Evolutionary conservation across 2,888 invertebrate genomes (phyloP).

Genomic region (Orthonevra nobilis): DNA sequence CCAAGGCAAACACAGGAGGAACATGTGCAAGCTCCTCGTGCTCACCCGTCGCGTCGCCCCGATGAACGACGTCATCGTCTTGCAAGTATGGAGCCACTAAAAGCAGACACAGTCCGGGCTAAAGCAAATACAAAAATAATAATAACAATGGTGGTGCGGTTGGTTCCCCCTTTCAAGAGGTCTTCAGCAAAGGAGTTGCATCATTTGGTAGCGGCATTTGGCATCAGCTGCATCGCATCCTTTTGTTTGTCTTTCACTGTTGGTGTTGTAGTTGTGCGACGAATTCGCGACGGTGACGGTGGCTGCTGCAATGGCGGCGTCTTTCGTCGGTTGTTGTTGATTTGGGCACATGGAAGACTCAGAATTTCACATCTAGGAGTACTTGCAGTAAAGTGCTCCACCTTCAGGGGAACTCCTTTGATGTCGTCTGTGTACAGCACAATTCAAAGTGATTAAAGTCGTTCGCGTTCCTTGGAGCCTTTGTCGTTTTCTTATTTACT

Average conservation of each 20-base stretch:
- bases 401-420: slow-evolving; percentile 58
- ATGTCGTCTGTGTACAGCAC: slow-evolving; percentile 65
- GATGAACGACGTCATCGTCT: too few species aligned
- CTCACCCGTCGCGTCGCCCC: too few species aligned
- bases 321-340: slow-evolving; percentile 50
- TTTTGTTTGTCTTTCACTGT: slow-evolving; percentile 61
- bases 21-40: slow-evolving; percentile 23
- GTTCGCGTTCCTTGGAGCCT: slow-evolving; percentile 54
- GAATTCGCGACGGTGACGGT: slow-evolving; percentile 24
- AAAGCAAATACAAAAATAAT: slow-evolving; percentile 68
- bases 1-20: slow-evolving; percentile 45
- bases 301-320: slow-evolving; percentile 34
- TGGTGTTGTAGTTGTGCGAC: slow-evolving; percentile 46
- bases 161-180: slow-evolving; percentile 1
- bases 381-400: slow-evolving; percentile 15
- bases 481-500: slow-evolving; percentile 13
- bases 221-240: slow-evolving; percentile 71
- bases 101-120: slow-evolving; percentile 56
- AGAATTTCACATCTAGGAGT: slow-evolving; percentile 36
- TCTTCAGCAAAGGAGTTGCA: slow-evolving; percentile 25
- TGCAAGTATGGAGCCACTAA: slow-evolving; percentile 7
- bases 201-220: slow-evolving; percentile 71
- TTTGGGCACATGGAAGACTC: slow-evolving; percentile 53
- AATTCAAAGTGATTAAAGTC: slow-evolving; percentile 68
- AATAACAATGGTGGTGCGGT: slow-evolving; percentile 63